These are phyloP conservation scores for Clarias macrocephalus DNA, from an alignment of 2,113 vertebrate genomes.

Conservation along the genomic window DNA sequence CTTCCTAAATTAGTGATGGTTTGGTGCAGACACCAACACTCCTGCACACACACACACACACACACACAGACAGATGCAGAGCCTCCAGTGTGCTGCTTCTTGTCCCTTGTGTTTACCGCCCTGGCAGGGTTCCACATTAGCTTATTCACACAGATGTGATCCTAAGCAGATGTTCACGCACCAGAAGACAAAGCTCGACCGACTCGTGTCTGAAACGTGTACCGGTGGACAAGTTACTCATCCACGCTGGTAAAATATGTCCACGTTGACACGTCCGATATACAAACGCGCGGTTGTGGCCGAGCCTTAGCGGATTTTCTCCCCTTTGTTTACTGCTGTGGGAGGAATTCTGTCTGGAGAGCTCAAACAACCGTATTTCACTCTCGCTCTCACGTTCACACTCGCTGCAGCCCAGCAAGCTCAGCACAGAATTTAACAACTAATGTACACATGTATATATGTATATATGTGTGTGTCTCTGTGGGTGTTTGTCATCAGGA, in stretches of 20 bases:
- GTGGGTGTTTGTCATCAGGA: neutral
- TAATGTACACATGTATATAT: neutral
- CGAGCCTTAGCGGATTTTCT: neutral
- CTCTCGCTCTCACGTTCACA: too few species aligned
- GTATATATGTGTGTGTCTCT: neutral
- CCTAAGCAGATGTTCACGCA: neutral
- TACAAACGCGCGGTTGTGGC: neutral
- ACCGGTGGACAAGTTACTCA: neutral
- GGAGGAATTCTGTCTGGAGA: neutral
- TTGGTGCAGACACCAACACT: neutral
- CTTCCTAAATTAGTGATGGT: constrained; percentile 19
- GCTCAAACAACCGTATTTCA: constrained; percentile 16
- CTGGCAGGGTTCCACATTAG: neutral
- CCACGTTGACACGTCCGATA: neutral
- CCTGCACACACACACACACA: neutral
- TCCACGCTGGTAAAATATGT: neutral
- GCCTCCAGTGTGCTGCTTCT: constrained; percentile 4
- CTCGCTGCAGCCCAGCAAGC: neutral
- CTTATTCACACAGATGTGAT: neutral
- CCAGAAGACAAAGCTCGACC: neutral
- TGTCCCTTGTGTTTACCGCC: neutral
- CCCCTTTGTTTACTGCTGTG: constrained; percentile 7
- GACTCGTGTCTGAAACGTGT: neutral
- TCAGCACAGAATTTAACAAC: neutral
- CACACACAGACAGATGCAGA: neutral